These are phyloP conservation scores for Pemphredon lugubris DNA, from an alignment of 2,888 invertebrate genomes.

Conservation along the genomic window DNA sequence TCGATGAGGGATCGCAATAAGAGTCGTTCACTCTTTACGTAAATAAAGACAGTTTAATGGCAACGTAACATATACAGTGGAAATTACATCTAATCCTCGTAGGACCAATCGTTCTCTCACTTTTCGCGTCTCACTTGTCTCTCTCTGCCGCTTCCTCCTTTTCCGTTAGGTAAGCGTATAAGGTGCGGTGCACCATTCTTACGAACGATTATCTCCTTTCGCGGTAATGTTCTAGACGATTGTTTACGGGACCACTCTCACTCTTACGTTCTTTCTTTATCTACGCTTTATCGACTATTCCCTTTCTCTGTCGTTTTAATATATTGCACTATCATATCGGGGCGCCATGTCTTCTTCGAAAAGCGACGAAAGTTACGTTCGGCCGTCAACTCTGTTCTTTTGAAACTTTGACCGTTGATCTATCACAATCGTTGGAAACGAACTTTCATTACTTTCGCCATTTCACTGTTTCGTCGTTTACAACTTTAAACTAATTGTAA, in stretches of 20 bases:
- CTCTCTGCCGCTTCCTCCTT: constrained; percentile 3
- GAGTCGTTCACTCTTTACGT: constrained; percentile 53
- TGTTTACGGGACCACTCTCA: constrained; percentile 2
- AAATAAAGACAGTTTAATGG: constrained; percentile 77
- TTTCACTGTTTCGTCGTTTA: no score
- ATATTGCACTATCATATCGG: constrained; percentile 35
- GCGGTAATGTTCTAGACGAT: no score
- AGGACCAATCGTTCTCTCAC: constrained; percentile 29
- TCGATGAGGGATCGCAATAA: constrained; percentile 24
- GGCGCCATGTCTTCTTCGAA: constrained; percentile 15
- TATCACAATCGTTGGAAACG: no score
- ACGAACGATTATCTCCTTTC: no score
- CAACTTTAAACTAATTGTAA: no score
- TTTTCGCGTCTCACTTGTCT: constrained; percentile 15
- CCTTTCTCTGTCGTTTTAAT: neutral
- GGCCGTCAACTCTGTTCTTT: neutral
- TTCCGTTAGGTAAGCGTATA: constrained; percentile 16
- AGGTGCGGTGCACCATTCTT: constrained; percentile 31
- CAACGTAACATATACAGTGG: constrained; percentile 73
- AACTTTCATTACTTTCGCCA: no score
- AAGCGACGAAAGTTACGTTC: neutral
- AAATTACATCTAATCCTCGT: constrained; percentile 57
- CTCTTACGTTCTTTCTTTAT: neutral
- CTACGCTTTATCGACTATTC: neutral
- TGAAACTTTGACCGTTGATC: neutral